These are phyloP conservation scores for Seira sanloemensis DNA, from an alignment of 2,888 invertebrate genomes.

Conservation along the genomic window DNA sequence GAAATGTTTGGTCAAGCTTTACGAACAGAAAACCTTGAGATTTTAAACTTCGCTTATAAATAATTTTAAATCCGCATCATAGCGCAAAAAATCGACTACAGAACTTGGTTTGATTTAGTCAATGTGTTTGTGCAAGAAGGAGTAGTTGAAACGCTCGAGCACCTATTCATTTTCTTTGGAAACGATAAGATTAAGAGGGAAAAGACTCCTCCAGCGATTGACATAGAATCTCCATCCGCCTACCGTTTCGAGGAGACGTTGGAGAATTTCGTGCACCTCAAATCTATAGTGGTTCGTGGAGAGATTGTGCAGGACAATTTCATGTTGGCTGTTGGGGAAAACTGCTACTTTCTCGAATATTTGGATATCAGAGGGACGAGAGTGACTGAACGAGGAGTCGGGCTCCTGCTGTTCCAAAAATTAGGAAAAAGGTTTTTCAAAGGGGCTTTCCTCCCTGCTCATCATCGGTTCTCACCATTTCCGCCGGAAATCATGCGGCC, in stretches of 20 bases:
- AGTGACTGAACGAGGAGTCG: constrained; percentile 63
- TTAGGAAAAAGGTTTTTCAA: constrained; percentile 42
- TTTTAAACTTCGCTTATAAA: constrained; percentile 7
- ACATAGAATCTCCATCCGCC: neutral
- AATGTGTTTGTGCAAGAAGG: constrained; percentile 44
- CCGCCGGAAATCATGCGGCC: constrained; percentile 33
- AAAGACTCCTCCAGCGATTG: neutral
- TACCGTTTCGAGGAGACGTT: constrained; percentile 53
- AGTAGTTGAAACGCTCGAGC: constrained; percentile 35
- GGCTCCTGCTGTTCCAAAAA: constrained; percentile 51
- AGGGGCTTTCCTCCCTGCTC: constrained; percentile 21
- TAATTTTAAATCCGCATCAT: no score
- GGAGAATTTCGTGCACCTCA: constrained; percentile 57
- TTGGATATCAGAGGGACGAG: constrained; percentile 65
- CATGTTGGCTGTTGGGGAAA: constrained; percentile 59
- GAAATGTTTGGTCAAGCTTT: neutral
- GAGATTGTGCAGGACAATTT: constrained; percentile 52
- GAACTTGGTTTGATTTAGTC: constrained; percentile 63
- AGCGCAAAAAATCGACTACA: constrained; percentile 59
- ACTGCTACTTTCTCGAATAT: constrained; percentile 63
- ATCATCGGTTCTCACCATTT: constrained; percentile 21
- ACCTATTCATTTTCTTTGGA: constrained; percentile 60
- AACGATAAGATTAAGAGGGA: constrained; percentile 9
- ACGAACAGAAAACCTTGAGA: neutral
- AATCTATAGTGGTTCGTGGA: constrained; percentile 66